Percentiles rank a stretch among this genome's conserved stretches.
phyloP scores from a whole-genome alignment of 1,140 invertebrate genomes.

The Stenopsyche tienmushanensis region DNA sequence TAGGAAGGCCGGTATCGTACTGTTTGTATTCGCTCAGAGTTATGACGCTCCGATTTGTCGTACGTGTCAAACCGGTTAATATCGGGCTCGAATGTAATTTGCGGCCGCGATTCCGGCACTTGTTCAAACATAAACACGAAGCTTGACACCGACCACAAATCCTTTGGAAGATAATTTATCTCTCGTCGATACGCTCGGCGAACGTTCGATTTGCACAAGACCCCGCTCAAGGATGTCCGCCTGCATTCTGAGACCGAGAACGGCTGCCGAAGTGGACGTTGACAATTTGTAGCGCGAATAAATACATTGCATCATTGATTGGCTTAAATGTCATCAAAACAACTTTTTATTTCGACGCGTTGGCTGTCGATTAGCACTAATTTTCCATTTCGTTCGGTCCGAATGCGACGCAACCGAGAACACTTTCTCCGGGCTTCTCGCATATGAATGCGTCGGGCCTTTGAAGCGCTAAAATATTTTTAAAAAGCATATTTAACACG shows the following conservation, averaged over 20 bases:
- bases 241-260: not conserved
- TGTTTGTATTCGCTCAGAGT: too few species aligned
- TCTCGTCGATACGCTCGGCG: not conserved
- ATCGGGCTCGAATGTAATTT: not conserved
- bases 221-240: slow-evolving; percentile 5
- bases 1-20: too few species aligned
- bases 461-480: too few species aligned
- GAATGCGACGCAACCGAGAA: slow-evolving; percentile 2
- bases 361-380: not conserved
- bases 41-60: not conserved
- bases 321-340: slow-evolving; percentile 16
- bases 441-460: not conserved
- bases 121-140: slow-evolving; percentile 12
- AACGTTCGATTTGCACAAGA: slow-evolving; percentile 5
- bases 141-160: not conserved
- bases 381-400: slow-evolving; percentile 10
- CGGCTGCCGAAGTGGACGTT: not conserved
- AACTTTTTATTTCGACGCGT: slow-evolving; percentile 3
- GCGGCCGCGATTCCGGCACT: not conserved
- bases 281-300: not conserved
- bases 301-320: not conserved
- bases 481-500: too few species aligned
- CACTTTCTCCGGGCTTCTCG: slow-evolving; percentile 1
- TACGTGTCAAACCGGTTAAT: not conserved
- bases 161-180: slow-evolving; percentile 8